phyloP scores from a whole-genome alignment of 2,888 invertebrate genomes.

The Drosophila emarginata region DNA sequence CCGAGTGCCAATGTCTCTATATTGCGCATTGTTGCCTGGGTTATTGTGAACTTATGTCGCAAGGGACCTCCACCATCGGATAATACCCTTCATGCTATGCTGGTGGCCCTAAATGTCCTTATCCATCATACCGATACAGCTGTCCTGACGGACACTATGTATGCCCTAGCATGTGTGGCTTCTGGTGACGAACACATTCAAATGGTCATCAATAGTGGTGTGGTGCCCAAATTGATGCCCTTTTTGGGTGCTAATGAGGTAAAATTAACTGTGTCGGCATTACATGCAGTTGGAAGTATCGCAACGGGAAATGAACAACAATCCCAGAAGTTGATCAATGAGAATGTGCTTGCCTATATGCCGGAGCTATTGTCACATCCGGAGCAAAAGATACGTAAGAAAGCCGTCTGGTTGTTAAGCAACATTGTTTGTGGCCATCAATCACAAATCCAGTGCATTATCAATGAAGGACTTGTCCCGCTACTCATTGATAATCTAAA shows the following conservation, averaged over 20 bases:
- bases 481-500: constrained; percentile 96
- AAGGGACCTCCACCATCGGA: constrained; percentile 98
- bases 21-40: constrained; percentile 99
- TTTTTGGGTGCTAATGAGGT: constrained; percentile 97
- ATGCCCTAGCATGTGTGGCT: constrained; percentile 98
- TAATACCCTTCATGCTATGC: constrained; percentile 94
- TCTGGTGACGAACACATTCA: constrained; percentile 99
- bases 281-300: constrained; percentile 98
- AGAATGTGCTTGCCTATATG: constrained; percentile 97
- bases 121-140: constrained; percentile 98
- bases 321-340: constrained; percentile 98
- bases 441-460: constrained; percentile 97
- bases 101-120: constrained; percentile 95
- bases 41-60: constrained; percentile 98
- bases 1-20: constrained; percentile 97
- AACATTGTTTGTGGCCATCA: constrained; percentile 99
- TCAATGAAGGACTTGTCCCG: constrained; percentile 95
- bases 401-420: constrained; percentile 99
- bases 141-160: constrained; percentile 98
- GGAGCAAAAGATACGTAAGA: constrained; percentile 99
- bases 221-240: constrained; percentile 97
- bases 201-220: constrained; percentile 96
- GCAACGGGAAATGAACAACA: constrained; percentile 99
- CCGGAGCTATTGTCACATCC: constrained; percentile 94
- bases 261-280: constrained; percentile 94